Evolutionary conservation across 2,797 vertebrate species (phyloP), one percentile per base, ranked within the genome.

Genomic region (Antennarius maculatus): DNA sequence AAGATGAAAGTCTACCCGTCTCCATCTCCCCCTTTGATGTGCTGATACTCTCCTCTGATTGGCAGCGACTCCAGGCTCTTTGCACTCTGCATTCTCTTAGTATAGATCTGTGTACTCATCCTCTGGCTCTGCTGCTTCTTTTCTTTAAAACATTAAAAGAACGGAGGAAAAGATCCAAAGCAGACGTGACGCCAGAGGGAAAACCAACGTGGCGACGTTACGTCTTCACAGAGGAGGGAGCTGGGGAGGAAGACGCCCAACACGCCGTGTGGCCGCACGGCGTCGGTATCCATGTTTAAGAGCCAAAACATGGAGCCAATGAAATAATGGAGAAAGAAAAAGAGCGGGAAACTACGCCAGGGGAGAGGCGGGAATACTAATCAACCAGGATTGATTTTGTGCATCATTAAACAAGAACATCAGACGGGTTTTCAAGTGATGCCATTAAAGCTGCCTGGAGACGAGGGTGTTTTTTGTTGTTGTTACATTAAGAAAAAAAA

Each of bases 1-100:
- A 48, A 81, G 81, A 92, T 91, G 85, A 92, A 92, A 92, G 89
- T 64, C 69, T 41, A 67, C 61, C 73, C 63, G 49, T 79, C 82
- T 78, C 71, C 66, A 59, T 17, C 79, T 65, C 60, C 54, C 23
- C 37, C 80, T 66, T 62, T 77, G 43, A 77, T 79, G 75, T 62
- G 65, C 74, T 69, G 76, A 88, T 86, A 88, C 83, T 85, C 84
- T 58, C 68, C 78, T 67, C 72, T 82, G 89, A 90, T 80, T 83
- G 87, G 89, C 88, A 81, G 79, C 50, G 41, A 70, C 84, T 76
- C 31, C 62, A 0, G 79, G 78, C 84, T 85, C 68, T 81, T 69
- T 72, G 64, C 82, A 65, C 79, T 76, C 80, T 65, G 72, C 70
- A 43, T 68, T 49, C 61, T 63, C 56, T 69, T 15, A 23, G 31